These are phyloP conservation scores for Protomyctophum bolini DNA, from an alignment of 2,113 vertebrate genomes.

Conservation along the genomic window DNA sequence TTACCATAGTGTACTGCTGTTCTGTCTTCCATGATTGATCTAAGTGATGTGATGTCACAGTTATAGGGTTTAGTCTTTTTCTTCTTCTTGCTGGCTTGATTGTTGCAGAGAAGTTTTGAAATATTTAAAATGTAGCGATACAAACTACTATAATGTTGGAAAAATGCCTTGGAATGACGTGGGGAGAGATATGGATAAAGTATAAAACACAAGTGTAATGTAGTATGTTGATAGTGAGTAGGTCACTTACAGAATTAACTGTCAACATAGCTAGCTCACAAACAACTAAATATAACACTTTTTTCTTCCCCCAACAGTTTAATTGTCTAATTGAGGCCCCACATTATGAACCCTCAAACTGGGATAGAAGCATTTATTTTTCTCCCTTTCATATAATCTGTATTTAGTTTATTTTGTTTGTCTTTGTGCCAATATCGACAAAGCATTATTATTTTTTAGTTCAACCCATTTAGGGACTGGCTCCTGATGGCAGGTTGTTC, in stretches of 20 bases:
- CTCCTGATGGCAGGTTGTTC: slow-evolving; percentile 49
- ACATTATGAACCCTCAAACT: slow-evolving; percentile 19
- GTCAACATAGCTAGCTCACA: not conserved
- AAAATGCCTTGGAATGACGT: slow-evolving; percentile 12
- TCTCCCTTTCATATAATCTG: not conserved
- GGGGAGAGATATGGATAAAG: not conserved
- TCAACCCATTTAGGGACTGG: slow-evolving; percentile 57
- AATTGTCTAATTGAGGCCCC: not conserved
- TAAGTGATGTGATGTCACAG: no score
- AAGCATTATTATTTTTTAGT: slow-evolving; percentile 7
- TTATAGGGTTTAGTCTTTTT: not conserved
- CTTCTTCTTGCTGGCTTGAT: not conserved
- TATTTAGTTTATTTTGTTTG: not conserved
- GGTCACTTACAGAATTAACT: not conserved
- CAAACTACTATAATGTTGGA: slow-evolving; percentile 1
- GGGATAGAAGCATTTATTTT: slow-evolving; percentile 18
- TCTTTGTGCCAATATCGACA: slow-evolving; percentile 31
- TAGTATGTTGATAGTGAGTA: not conserved
- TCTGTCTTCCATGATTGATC: not conserved
- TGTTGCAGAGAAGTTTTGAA: not conserved
- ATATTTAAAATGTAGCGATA: slow-evolving; percentile 1
- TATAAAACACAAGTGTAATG: slow-evolving; percentile 6
- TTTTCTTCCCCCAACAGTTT: not conserved
- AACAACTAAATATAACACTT: slow-evolving; percentile 42
- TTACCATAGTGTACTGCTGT: slow-evolving; percentile 10